A percentile compares a stretch with the other conserved stretches of the same genome.
Evolutionary conservation across 2,797 vertebrate species (phyloP).

Genomic region (Xenops minutus): DNA sequence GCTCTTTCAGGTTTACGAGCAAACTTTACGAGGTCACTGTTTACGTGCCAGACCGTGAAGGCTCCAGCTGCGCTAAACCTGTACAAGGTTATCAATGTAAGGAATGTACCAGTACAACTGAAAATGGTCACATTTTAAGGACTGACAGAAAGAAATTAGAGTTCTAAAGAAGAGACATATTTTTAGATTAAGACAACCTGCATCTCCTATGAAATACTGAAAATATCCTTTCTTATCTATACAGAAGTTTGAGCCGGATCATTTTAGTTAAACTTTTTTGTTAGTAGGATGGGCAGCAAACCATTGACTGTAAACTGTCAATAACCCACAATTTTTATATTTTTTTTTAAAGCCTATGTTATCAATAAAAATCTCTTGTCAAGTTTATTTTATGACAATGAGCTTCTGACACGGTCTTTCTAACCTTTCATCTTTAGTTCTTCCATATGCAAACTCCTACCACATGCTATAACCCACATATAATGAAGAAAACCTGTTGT

Average conservation of each 20-base stretch:
- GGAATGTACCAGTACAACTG: neutral
- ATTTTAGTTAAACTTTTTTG: neutral
- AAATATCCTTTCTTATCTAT: neutral
- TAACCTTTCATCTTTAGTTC: neutral
- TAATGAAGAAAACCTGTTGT: neutral
- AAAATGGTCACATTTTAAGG: neutral
- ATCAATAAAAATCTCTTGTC: neutral
- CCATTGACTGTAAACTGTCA: neutral
- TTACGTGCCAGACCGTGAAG: fast-evolving
- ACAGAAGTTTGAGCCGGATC: neutral
- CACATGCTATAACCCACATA: neutral
- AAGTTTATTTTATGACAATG: neutral
- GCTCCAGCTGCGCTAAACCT: neutral
- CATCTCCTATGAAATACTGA: neutral
- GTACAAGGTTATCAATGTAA: neutral
- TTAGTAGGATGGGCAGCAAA: neutral
- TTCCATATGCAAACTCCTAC: neutral
- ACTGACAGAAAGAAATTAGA: neutral
- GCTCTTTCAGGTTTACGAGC: neutral
- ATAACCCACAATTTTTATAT: neutral
- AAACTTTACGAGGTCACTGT: neutral
- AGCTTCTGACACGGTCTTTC: neutral
- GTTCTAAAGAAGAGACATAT: neutral
- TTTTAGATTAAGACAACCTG: neutral
- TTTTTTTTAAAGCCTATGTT: neutral